Base-by-base conservation (phyloP, 2,797 vertebrate species). In the Cygnus olor region DNA sequence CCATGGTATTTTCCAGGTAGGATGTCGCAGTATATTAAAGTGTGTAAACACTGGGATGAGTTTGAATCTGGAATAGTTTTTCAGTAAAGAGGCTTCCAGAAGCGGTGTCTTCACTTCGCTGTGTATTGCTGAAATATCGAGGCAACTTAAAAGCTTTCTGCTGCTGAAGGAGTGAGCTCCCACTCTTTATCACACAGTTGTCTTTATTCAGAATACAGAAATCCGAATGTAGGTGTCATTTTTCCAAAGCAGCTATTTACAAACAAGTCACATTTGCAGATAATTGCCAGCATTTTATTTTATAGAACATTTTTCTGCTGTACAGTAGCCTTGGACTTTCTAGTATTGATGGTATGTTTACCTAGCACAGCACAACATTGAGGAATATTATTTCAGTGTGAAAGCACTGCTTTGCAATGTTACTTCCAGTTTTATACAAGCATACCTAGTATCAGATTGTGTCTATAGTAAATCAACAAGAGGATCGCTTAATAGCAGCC, bases 1-100 rank as follows among this genome's bases (percentile, higher is more conserved):
- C 22, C 88, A 45, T 93, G 84, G 87, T 60, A 27, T 84, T 92
- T 96, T 94, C 24, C 97, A 98, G 97, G 98, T 98, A 95, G 91
- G 95, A 45, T 93, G 94, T 93, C 53, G 88, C 80, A 76, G 71
- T 87, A 4, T 44, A 9, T 49, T 56, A 18, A 95, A 64, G 4
- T 32, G 4, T 47, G 18, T 74, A 53, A 60, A 66, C 80, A 71
- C 42, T 13, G 5, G 24, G 6, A 8, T 64, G 18, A n/a, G 21
- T 49, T 49, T 60, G 42, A 58, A 25, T 85, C 30, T 32, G 10
- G 30, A 76, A 70, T 2, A 6, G 0, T 24, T 93, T 88, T 42
- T 74, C 38, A 77, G 69, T 71, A 65, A 85, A 79, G 42, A 54
- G 24, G 27, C 24, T 94, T 86, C 36, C 8, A 36, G 10, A 92